Evolutionary conservation across 1,140 invertebrate species (phyloP), one percentile per base, ranked within the genome.

Genomic region (Trachymyrmex septentrionalis): DNA sequence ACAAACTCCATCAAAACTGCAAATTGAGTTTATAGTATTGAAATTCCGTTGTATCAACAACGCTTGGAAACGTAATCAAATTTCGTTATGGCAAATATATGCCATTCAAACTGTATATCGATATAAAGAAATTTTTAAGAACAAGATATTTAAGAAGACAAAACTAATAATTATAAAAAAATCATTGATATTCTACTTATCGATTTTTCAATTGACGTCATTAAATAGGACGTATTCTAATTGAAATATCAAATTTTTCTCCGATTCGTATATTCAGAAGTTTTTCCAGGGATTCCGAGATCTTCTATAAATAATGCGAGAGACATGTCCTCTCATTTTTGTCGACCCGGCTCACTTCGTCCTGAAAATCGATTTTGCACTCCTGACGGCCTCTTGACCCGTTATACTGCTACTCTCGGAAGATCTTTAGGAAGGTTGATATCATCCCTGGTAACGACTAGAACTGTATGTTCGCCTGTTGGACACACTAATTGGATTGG

Each of bases 341-440:
- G 48, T 72, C 66, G 82, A 14, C 21, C 44, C 80, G 63, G 24
- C 12, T 30, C 27, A 14, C 16, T 71, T 50, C 55, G 27, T 21
- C 24, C 5, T 9, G 48, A 86, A 80, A 81, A 88, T 89, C 81
- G 73, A 87, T 78, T 78, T 53, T 80, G 44, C 48, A 21, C 73
- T 66, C 24, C 59, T 24, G 61, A 80, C 50, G 69, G 59, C 82
- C 82, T 76, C 86, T 89, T 85, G 88, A 88, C 88, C 82, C 55
- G 19, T 57, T 80, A 61, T 38, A 57, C 38, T 64, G 72, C 19
- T 53, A 88, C 73, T 75, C 69, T 75, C 53, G 59, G 44, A 59
- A 87, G 75, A 71, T 50, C 67, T 72, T 72, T 38, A 1, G 24
- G 34, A 44, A 12, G 27, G 19, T 63, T 21, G 48, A 73, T 84